Percentiles rank a stretch among this genome's conserved stretches.
Conservation (phyloP, 2,888 invertebrate genomes). For the Myopa testacea region DNA sequence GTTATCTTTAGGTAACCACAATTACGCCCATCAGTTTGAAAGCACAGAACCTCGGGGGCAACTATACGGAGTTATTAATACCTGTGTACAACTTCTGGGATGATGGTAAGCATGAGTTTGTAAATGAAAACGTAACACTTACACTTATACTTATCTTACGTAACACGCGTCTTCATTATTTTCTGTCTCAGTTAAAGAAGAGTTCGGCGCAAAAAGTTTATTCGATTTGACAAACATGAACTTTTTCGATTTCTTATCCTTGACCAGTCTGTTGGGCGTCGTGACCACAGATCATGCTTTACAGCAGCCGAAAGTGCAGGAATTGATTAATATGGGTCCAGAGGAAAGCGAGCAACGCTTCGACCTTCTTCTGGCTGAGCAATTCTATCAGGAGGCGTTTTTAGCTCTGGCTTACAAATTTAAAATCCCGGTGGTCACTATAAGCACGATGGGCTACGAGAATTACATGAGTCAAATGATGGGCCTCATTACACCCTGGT, state of each 20-base stretch:
- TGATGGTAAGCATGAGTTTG: slow-evolving; percentile 53
- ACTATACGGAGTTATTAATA: slow-evolving; percentile 65
- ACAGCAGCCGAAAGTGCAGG: slow-evolving; percentile 59
- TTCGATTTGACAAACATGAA: slow-evolving; percentile 60
- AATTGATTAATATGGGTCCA: slow-evolving; percentile 57
- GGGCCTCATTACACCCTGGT: slow-evolving; percentile 69
- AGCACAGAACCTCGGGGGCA: slow-evolving; percentile 56
- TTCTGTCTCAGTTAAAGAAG: slow-evolving; percentile 55
- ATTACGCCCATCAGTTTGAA: slow-evolving; percentile 58
- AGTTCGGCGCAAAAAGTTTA: slow-evolving; percentile 57
- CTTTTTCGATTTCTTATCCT: slow-evolving; percentile 55
- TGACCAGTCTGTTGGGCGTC: slow-evolving; percentile 60
- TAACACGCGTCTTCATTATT: not conserved
- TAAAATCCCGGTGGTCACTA: slow-evolving; percentile 66
- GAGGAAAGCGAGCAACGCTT: slow-evolving; percentile 55
- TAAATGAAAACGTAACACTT: not conserved
- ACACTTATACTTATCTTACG: not conserved
- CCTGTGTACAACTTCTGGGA: slow-evolving; percentile 64
- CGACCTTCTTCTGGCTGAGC: slow-evolving; percentile 68
- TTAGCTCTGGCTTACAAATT: slow-evolving; percentile 66
- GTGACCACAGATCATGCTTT: slow-evolving; percentile 63
- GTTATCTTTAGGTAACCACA: slow-evolving; percentile 59
- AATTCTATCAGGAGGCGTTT: slow-evolving; percentile 69
- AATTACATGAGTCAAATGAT: slow-evolving; percentile 69
- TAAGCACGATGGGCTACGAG: slow-evolving; percentile 67